Conservation (phyloP, 2,797 vertebrate species). For the Sebastolobus alascanus region DNA sequence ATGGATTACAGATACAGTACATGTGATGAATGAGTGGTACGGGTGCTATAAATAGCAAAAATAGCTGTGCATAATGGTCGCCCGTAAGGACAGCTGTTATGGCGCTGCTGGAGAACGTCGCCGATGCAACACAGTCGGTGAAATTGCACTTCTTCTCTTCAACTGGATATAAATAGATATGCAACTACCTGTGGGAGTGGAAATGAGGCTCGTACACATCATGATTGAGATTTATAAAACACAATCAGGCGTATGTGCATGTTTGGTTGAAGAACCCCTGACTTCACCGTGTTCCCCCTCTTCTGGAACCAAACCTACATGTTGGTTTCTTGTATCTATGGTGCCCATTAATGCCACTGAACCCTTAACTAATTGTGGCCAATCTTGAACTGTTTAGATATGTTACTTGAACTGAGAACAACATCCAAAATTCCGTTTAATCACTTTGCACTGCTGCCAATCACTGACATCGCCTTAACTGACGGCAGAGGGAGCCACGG, state of each 20-base stretch:
- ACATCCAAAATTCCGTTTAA: not conserved
- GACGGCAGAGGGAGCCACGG: slow-evolving; percentile 55
- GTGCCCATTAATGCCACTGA: not conserved
- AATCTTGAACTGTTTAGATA: not conserved
- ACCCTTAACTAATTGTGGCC: not conserved
- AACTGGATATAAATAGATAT: not conserved
- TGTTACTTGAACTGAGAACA: not conserved
- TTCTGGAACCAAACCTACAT: not conserved
- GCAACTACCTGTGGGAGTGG: too few species aligned
- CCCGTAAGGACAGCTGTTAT: not conserved
- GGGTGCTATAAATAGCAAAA: not conserved
- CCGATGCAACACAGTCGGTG: not conserved
- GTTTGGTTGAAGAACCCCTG: not conserved
- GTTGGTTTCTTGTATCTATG: not conserved
- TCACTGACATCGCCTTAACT: not conserved
- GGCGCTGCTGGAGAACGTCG: not conserved
- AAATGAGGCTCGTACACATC: not conserved
- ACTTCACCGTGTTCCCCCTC: not conserved
- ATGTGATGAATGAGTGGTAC: not conserved
- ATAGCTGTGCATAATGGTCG: not conserved
- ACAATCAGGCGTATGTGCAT: not conserved
- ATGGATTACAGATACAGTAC: not conserved
- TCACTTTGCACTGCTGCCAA: slow-evolving; percentile 6
- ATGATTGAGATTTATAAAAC: not conserved
- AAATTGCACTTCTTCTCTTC: not conserved